Evolutionary conservation across 2,888 invertebrate species (phyloP), one percentile per base, ranked within the genome.

Genomic region (Caenorhabditis angaria): DNA sequence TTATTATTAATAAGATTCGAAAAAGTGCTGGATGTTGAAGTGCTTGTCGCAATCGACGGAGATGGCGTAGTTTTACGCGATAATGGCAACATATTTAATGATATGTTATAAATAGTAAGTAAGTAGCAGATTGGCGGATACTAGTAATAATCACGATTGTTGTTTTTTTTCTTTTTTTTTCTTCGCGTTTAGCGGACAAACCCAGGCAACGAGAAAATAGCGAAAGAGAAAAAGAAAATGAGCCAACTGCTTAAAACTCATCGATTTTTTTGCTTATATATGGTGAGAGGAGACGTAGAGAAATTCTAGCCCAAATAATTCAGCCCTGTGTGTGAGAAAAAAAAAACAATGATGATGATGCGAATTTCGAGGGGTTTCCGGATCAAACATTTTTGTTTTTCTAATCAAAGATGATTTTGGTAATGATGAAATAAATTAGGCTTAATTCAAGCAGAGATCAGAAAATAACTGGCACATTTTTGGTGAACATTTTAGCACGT

Each of bases 21-120:
- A 25, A 67, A 68, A 14, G 72, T 68, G 14, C 64, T 62, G 12
- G 72, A 68, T 14, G 64, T 58, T 18, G 72, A 67, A 10, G 66
- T 63, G 5, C 54, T 24, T 3, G 24, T 24, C 1, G 62, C 60
- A 20, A 69, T 64, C 22, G 61, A 62, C 12, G 67, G 67, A 10
- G 67, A 67, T 5, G 67, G 67, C 25, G 66, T 64, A 25, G 66
- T 64, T 57, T 61, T 28, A 50, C 71, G 60, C 6, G 71, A 66
- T 61, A 67, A 67, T 41, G 41, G 41, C 18, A 41, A 41, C 41
- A 41, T 41, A 18, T 18, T 41, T 3, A 41, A 32, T 8, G 32
- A 32, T 5, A 32, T 12, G 32, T 8, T 5, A 32, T 32, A 32
- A 32, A 32, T 32, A 32, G 6, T 32, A 32, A 32, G 12, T 32